Percentiles rank a stretch among this genome's conserved stretches.
Evolutionary conservation across 2,797 vertebrate genomes (phyloP).

Genomic region (Australoheros facetus): DNA sequence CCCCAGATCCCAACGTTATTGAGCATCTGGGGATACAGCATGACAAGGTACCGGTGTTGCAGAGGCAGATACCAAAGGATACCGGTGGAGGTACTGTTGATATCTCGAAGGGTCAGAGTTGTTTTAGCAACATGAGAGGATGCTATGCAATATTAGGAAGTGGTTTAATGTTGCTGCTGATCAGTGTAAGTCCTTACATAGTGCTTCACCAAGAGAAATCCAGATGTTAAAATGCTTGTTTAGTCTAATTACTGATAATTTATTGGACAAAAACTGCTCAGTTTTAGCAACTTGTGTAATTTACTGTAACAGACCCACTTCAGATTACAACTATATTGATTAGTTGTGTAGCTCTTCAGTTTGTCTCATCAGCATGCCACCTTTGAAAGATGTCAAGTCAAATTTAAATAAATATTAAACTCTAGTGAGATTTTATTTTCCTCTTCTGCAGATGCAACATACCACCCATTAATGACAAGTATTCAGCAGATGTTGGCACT

Average conservation of each 20-base stretch:
- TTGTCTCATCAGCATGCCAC: background rate
- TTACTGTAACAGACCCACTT: background rate
- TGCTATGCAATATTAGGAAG: background rate
- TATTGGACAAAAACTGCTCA: too few relatives aligned
- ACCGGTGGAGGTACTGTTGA: background rate
- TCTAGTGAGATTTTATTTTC: background rate
- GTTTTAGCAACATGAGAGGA: background rate
- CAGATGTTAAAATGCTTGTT: background rate
- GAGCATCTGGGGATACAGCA: background rate
- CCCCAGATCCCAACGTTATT: background rate
- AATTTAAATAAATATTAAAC: background rate
- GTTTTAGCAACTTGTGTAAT: background rate
- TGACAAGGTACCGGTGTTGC: background rate
- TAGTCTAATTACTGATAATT: background rate
- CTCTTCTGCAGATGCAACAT: conserved; percentile 90
- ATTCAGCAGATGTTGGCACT: conserved; percentile 90
- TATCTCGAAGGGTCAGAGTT: background rate
- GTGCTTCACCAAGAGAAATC: background rate
- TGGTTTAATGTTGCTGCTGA: background rate
- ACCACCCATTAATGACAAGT: conserved; percentile 93
- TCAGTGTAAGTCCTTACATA: background rate
- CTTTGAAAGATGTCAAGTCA: background rate
- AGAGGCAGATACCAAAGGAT: background rate
- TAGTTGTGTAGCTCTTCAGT: background rate
- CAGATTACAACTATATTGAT: background rate